Evolutionary conservation across 1,140 invertebrate species (phyloP).

Genomic region (Hycleus phaleratus): DNA sequence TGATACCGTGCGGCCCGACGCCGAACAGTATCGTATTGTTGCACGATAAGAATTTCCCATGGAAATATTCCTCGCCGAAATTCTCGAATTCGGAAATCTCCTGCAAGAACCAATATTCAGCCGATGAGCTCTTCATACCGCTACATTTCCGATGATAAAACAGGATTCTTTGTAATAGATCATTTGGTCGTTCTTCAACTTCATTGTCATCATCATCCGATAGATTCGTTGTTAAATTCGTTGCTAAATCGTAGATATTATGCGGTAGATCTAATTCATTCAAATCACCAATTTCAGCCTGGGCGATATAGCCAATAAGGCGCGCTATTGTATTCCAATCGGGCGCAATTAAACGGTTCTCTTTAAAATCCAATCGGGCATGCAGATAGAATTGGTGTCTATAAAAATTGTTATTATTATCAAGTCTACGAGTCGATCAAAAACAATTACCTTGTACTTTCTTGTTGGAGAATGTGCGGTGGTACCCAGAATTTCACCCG

Average conservation of each 20-base stretch:
- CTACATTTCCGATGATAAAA: conserved; percentile 53
- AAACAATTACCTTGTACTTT: conserved; percentile 59
- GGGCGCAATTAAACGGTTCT: conserved; percentile 58
- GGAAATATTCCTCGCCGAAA: conserved; percentile 78
- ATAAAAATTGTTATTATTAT: conserved; percentile 1
- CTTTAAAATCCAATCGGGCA: conserved; percentile 63
- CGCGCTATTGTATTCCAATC: conserved; percentile 63
- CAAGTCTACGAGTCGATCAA: too few species aligned
- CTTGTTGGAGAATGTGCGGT: conserved; percentile 75
- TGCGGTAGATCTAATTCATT: conserved; percentile 51
- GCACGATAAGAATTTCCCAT: conserved; percentile 49
- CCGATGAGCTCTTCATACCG: conserved; percentile 51
- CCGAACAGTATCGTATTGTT: conserved; percentile 48
- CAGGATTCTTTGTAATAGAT: conserved; percentile 55
- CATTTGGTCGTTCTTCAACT: conserved; percentile 51
- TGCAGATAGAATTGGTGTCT: conserved; percentile 79
- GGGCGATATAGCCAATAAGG: conserved; percentile 67
- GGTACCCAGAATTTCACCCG: conserved; percentile 86
- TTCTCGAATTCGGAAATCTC: conserved; percentile 68
- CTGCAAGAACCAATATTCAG: conserved; percentile 74
- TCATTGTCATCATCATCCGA: neutral
- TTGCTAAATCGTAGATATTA: conserved; percentile 49
- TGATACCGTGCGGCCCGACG: conserved; percentile 75
- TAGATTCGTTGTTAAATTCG: conserved; percentile 35
- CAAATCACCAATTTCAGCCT: conserved; percentile 63